Conservation (phyloP, 2,113 vertebrate species). For the Zosterops lateralis region DNA sequence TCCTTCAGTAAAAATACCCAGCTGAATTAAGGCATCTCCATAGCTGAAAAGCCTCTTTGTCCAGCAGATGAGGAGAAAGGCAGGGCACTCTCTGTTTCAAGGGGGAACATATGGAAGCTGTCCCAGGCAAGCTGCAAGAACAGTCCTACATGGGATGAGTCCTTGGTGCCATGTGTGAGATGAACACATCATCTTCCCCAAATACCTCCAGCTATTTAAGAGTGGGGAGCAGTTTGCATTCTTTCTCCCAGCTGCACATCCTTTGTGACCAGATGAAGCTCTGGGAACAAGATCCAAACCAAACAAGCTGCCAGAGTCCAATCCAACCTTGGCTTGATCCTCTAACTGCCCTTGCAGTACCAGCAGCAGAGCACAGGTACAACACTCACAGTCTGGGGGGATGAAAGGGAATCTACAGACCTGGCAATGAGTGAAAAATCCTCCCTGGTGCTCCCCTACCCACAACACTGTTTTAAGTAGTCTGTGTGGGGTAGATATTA, state of each 20-base stretch:
- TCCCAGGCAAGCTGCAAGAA: not conserved
- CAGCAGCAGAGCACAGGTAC: not conserved
- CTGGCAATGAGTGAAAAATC: rapidly evolving
- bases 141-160: not conserved
- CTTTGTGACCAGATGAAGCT: not conserved
- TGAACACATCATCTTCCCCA: rapidly evolving
- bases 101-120: not conserved
- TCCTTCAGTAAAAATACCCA: not conserved
- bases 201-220: not conserved
- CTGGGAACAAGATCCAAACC: not conserved
- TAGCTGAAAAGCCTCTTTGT: not conserved
- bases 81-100: not conserved
- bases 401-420: rapidly evolving
- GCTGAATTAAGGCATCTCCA: not conserved
- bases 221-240: not conserved
- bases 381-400: not conserved
- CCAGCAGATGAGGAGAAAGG: not conserved
- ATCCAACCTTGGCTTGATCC: not conserved
- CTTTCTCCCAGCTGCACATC: not conserved
- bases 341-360: rapidly evolving
- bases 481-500: not conserved
- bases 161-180: not conserved
- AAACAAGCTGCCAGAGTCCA: not conserved
- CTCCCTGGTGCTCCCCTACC: not conserved
- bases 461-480: not conserved